phyloP scores from a whole-genome alignment of 2,888 invertebrate species.

The Timandra comae region DNA sequence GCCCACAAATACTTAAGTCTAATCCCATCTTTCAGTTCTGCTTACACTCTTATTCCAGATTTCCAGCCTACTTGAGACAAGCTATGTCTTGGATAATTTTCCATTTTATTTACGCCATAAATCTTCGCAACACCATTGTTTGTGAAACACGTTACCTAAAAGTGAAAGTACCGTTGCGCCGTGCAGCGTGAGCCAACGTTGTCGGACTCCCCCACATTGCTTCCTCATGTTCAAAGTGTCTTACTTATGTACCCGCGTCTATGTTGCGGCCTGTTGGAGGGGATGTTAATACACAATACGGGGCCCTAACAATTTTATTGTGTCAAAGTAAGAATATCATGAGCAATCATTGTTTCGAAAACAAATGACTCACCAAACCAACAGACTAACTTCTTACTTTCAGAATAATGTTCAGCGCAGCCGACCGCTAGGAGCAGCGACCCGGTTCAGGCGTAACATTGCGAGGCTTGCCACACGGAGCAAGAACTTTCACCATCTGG shows the following conservation, averaged over 20 bases:
- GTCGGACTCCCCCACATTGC: constrained; percentile 4
- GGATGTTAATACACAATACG: constrained; percentile 13
- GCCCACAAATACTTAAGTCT: constrained; percentile 26
- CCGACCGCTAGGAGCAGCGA: constrained; percentile 19
- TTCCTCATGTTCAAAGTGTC: constrained; percentile 3
- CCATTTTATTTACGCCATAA: no score
- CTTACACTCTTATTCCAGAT: no score
- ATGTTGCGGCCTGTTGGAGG: constrained; percentile 14
- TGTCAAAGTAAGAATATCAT: constrained; percentile 6
- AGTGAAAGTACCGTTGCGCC: constrained; percentile 25
- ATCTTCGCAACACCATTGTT: constrained; percentile 11
- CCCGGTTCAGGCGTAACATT: constrained; percentile 13
- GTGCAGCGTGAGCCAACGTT: constrained; percentile 12
- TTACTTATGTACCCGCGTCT: constrained; percentile 8
- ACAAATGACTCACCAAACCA: constrained; percentile 41
- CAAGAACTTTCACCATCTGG: constrained; percentile 20
- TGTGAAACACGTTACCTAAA: constrained; percentile 31
- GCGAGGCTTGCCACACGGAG: constrained; percentile 12
- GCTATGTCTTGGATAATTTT: no score
- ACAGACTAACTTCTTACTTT: constrained; percentile 14
- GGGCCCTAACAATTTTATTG: constrained; percentile 5
- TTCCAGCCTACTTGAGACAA: no score
- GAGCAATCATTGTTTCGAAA: constrained; percentile 29
- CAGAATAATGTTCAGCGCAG: constrained; percentile 9
- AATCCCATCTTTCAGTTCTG: no score